These are phyloP conservation scores for Hylaea fasciaria DNA, from an alignment of 2,888 invertebrate species.

Conservation along the genomic window DNA sequence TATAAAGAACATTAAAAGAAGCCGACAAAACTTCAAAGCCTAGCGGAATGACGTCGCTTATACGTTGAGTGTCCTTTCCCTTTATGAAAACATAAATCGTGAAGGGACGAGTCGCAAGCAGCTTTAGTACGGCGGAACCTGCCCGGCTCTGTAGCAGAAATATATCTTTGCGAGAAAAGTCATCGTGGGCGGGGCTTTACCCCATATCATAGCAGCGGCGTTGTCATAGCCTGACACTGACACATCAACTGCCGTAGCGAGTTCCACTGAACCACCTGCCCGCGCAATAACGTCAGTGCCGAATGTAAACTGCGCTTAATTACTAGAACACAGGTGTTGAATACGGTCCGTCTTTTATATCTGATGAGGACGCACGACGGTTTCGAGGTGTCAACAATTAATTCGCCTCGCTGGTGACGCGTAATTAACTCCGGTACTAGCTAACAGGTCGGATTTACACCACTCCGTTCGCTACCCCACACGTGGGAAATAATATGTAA, in stretches of 20 bases:
- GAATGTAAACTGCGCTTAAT: constrained; percentile 61
- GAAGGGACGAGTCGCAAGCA: constrained; percentile 42
- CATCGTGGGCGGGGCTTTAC: constrained; percentile 30
- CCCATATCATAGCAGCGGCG: constrained; percentile 41
- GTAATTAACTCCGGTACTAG: constrained; percentile 58
- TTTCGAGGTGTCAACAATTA: constrained; percentile 55
- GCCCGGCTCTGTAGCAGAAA: constrained; percentile 29
- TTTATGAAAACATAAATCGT: constrained; percentile 54
- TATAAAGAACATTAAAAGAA: constrained; percentile 33
- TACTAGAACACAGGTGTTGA: constrained; percentile 61
- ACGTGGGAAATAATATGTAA: constrained; percentile 43
- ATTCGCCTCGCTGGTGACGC: constrained; percentile 62
- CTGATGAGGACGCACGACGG: constrained; percentile 37
- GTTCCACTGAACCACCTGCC: constrained; percentile 39
- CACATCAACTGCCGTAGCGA: constrained; percentile 26
- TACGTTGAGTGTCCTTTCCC: constrained; percentile 45
- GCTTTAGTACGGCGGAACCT: constrained; percentile 30
- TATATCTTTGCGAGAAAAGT: constrained; percentile 36
- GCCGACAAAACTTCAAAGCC: constrained; percentile 30
- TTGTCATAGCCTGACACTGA: constrained; percentile 31
- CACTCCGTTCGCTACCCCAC: constrained; percentile 3
- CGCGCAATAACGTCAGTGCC: constrained; percentile 48
- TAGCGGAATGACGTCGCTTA: constrained; percentile 39
- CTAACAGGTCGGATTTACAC: constrained; percentile 48
- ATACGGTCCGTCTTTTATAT: constrained; percentile 59